Evolutionary conservation across 2,113 vertebrate genomes (phyloP).

Genomic region (Hypocryptadius cinnamomeus): DNA sequence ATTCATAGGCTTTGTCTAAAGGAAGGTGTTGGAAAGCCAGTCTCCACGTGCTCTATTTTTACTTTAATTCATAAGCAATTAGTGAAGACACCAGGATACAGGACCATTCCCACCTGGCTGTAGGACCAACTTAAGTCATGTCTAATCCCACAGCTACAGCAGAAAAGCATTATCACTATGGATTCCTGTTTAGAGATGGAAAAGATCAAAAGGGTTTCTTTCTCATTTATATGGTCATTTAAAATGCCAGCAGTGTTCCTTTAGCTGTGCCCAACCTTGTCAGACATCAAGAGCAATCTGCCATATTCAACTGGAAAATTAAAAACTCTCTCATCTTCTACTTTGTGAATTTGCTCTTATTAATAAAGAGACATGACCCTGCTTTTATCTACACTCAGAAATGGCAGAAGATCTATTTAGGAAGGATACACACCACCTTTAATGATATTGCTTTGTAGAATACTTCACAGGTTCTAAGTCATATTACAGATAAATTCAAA

Average conservation of each 20-base stretch:
- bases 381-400: background rate
- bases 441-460: background rate
- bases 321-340: conserved; percentile 30
- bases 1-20: conserved; percentile 19
- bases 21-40: background rate
- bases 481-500: background rate
- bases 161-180: background rate
- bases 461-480: background rate
- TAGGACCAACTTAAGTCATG: background rate
- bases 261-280: background rate
- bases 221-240: background rate
- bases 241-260: background rate
- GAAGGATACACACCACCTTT: background rate
- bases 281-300: conserved; percentile 22
- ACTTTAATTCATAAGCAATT: background rate
- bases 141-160: background rate
- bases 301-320: conserved; percentile 29
- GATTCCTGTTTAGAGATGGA: background rate
- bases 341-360: background rate
- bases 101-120: background rate
- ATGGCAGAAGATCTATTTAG: background rate
- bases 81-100: background rate
- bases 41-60: background rate
- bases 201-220: background rate
- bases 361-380: background rate